phyloP scores from a whole-genome alignment of 2,888 invertebrate genomes.

The Tetrapedia diversipes region DNA sequence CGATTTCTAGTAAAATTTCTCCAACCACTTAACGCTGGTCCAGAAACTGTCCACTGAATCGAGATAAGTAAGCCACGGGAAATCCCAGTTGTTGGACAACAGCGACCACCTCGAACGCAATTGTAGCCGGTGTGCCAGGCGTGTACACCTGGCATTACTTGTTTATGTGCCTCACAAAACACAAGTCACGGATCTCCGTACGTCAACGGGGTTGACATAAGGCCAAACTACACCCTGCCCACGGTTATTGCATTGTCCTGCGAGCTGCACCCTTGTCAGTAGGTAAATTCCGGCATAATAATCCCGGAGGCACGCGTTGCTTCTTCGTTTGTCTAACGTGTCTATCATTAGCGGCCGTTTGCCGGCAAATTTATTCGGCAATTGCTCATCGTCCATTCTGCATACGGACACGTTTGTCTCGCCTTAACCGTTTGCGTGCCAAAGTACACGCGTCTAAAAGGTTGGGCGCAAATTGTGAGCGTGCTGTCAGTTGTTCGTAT shows the following conservation, averaged over 20 bases:
- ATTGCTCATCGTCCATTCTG: conserved; percentile 20
- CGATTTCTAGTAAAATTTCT: too few relatives aligned
- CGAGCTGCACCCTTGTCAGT: conserved; percentile 7
- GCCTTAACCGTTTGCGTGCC: too few relatives aligned
- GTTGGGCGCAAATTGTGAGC: too few relatives aligned
- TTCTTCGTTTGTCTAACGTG: conserved; percentile 40
- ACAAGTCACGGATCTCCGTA: conserved; percentile 10
- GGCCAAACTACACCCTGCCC: neutral
- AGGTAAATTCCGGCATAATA: conserved; percentile 24
- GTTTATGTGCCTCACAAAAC: conserved; percentile 20
- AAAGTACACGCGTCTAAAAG: too few relatives aligned
- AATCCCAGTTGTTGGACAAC: neutral
- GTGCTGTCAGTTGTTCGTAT: too few relatives aligned
- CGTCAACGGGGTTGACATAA: conserved; percentile 23
- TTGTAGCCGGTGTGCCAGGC: too few relatives aligned
- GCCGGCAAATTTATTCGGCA: conserved; percentile 29
- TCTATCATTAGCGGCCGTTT: conserved; percentile 6
- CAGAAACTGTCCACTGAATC: too few relatives aligned
- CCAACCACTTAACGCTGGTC: too few relatives aligned
- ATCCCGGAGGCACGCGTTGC: conserved; percentile 6
- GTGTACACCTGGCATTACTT: neutral
- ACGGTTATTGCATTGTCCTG: conserved; percentile 32
- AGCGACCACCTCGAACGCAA: neutral
- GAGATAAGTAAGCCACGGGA: too few relatives aligned
- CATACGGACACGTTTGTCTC: conserved; percentile 12